Conservation (phyloP, 2,797 vertebrate species). For the Emydoidea blandingii region DNA sequence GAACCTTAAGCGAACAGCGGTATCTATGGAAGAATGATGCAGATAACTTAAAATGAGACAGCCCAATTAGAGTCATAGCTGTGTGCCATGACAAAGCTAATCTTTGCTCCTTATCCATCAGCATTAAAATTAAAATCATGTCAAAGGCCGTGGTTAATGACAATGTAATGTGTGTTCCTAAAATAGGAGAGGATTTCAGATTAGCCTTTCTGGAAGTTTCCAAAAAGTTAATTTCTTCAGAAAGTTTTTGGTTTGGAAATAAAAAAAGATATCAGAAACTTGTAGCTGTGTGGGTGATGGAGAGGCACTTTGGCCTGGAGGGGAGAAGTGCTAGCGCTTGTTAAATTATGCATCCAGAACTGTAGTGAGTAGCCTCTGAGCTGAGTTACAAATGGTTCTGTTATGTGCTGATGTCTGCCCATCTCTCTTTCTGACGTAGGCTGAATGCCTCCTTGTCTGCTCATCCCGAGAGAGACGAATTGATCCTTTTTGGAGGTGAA, state of each 20-base stretch:
- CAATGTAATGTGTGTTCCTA: slow-evolving; percentile 44
- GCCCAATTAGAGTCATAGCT: slow-evolving; percentile 20
- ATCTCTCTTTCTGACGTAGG: slow-evolving; percentile 74
- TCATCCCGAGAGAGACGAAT: slow-evolving; percentile 94
- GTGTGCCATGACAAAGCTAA: slow-evolving; percentile 34
- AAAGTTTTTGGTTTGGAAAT: slow-evolving; percentile 59
- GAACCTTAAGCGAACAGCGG: not conserved
- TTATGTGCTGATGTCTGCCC: not conserved
- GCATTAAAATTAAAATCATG: slow-evolving; percentile 73
- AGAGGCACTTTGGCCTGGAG: slow-evolving; percentile 17
- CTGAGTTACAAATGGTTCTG: not conserved
- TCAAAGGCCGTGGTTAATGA: slow-evolving; percentile 61
- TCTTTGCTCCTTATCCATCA: slow-evolving; percentile 46
- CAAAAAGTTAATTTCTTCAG: slow-evolving; percentile 43
- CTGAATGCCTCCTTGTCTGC: slow-evolving; percentile 90
- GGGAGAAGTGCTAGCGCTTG: slow-evolving; percentile 1
- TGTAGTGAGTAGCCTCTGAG: not conserved
- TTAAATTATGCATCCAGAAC: not conserved
- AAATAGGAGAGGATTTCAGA: slow-evolving; percentile 71
- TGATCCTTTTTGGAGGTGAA: slow-evolving; percentile 97
- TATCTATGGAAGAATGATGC: not conserved
- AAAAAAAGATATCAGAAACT: not conserved
- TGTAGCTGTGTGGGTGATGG: slow-evolving; percentile 45
- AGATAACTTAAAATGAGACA: not conserved
- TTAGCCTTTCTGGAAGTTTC: slow-evolving; percentile 41